Percentiles rank a stretch among this genome's conserved stretches.
phyloP scores from a whole-genome alignment of 92 coral and sea anemone species.

The Palythoa caribaeorum region DNA sequence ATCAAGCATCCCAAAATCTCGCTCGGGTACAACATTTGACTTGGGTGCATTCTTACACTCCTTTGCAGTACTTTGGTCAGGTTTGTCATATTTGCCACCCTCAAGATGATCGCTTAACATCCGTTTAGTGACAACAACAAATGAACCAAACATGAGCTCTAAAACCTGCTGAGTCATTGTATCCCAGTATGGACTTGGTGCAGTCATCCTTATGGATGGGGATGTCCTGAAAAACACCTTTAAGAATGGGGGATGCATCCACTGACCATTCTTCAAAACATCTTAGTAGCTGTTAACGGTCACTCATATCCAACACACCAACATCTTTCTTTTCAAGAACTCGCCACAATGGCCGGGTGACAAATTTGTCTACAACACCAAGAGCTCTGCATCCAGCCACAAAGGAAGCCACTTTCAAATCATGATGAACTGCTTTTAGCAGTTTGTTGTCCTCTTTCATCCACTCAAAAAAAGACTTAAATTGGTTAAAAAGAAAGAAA shows the following conservation, averaged over 20 bases:
- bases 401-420: neutral
- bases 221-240: neutral
- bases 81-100: neutral
- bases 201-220: neutral
- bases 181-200: neutral
- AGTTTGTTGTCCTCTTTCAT: neutral
- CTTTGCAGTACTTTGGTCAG: neutral
- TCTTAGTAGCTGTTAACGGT: neutral
- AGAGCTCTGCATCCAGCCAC: neutral
- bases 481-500: neutral
- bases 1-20: neutral
- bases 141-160: neutral
- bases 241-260: neutral
- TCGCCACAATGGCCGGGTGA: neutral
- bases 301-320: neutral
- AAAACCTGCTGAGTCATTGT: neutral
- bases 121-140: neutral
- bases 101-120: neutral
- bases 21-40: neutral
- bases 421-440: neutral
- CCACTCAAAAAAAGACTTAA: neutral
- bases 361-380: neutral
- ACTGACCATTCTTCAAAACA: neutral
- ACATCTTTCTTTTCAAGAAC: neutral
- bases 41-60: too few species aligned